Percentiles rank a stretch among this genome's conserved stretches.
phyloP scores from a whole-genome alignment of 2,113 vertebrate genomes.

The Leptobrachium ailaonicum region DNA sequence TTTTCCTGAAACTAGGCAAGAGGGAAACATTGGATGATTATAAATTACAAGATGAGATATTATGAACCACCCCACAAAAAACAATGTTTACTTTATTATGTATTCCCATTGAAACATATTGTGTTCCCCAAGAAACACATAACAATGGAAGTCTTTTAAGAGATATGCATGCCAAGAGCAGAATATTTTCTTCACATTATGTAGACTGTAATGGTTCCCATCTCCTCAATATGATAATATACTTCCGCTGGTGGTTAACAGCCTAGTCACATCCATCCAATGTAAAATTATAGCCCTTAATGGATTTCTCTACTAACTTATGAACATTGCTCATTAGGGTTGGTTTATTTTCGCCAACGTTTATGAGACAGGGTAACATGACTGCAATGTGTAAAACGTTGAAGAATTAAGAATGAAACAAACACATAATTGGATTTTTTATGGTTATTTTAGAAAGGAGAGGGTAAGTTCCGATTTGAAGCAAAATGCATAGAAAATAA shows the following conservation, averaged over 20 bases:
- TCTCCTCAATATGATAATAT: slow-evolving; percentile 58
- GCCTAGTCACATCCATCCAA: slow-evolving; percentile 59
- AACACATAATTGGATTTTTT: slow-evolving; percentile 50
- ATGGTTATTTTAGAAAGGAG: too few species aligned
- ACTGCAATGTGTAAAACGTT: too few species aligned
- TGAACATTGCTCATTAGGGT: too few species aligned
- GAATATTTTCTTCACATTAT: slow-evolving; percentile 57
- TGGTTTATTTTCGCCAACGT: too few species aligned
- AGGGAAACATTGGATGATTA: slow-evolving; percentile 81
- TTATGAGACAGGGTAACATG: too few species aligned
- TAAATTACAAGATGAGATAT: slow-evolving; percentile 69
- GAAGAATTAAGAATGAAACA: too few species aligned
- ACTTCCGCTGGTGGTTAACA: slow-evolving; percentile 58
- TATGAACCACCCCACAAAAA: slow-evolving; percentile 79
- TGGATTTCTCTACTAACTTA: too few species aligned
- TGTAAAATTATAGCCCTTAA: too few species aligned
- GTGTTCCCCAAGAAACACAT: slow-evolving; percentile 70
- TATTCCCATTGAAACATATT: slow-evolving; percentile 76
- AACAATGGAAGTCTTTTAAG: slow-evolving; percentile 72
- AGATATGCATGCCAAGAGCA: slow-evolving; percentile 62
- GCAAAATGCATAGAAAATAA: too few species aligned
- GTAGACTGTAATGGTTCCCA: slow-evolving; percentile 52
- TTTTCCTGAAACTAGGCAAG: slow-evolving; percentile 76
- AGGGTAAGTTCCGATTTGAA: too few species aligned
- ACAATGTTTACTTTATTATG: slow-evolving; percentile 68